Base-by-base conservation (phyloP, 2,888 invertebrate genomes). In the Celastrina argiolus region DNA sequence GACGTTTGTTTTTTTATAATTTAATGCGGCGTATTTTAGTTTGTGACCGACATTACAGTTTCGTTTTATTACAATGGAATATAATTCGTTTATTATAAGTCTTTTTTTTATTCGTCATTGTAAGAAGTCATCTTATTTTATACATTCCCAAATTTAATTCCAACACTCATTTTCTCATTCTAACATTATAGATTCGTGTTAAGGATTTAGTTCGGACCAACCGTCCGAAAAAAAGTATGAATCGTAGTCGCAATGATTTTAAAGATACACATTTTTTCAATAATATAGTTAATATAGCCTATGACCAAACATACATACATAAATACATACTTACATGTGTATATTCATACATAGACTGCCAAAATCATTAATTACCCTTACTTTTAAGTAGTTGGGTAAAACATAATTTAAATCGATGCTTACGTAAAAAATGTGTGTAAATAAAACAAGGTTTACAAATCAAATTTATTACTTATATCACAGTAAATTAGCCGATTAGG, bases 51-150 rank as follows among this genome's bases (percentile, higher is more conserved):
- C 68, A n/a, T 83, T 87, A 87, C 84, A 81, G 85, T 85, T 86
- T 87, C 79, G 58, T 86, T 77, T 85, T 81, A 83, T 87, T 89
- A 88, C 83, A 82, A 86, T 88, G 85, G 83, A 87, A 87, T 87
- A 89, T 88, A 86, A 84, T 84, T 85, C 77, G 76, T 83, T 85
- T 87, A 81, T 78, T 67, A 68, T 67, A 66, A 26, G 22, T 41
- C 14, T 8, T 58, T n/a, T 12, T 65, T 41, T 65, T 34, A 56
- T 65, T 26, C 16, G 2, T n/a, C 8, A 41, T 41, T 31, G 31
- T 31, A 2, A 41, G n/a, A 41, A 41, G n/a, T 41, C n/a, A 5
- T n/a, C 3, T n/a, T 39, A 3, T 36, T 36, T 7, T 39, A 39
- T 41, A 41, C n/a, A 36, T 10, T 36, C 1, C 2, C 12, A 36